Conservation (phyloP, 1,140 invertebrate species). For the Proales similis region DNA sequence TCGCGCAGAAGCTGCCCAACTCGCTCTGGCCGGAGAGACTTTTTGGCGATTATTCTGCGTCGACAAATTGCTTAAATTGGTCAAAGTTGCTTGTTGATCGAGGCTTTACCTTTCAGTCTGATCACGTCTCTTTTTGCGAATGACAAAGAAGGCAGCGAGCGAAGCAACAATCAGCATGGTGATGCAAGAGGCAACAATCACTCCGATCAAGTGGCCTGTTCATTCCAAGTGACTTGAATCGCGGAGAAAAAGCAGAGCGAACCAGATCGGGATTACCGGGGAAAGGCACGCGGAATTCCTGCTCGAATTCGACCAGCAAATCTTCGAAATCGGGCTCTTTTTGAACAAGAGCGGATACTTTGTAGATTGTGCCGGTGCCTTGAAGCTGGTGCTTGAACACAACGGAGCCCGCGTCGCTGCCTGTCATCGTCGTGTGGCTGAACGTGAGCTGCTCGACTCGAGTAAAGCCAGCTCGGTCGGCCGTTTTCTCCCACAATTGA, state of each 20-base stretch:
- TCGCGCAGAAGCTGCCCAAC: constrained; percentile 3
- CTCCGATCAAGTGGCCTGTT: neutral
- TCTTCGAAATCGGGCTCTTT: too few species aligned
- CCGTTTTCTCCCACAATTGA: too few species aligned
- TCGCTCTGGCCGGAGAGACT: neutral
- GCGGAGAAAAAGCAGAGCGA: neutral
- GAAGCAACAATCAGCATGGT: neutral
- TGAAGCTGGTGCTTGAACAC: too few species aligned
- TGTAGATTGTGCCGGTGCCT: too few species aligned
- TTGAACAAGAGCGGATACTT: too few species aligned
- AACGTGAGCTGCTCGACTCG: too few species aligned
- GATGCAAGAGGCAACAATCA: neutral
- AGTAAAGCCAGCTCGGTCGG: too few species aligned
- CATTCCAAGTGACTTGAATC: neutral
- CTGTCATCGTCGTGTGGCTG: too few species aligned
- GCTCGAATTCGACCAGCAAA: too few species aligned
- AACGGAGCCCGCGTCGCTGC: too few species aligned
- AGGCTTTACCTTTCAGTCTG: neutral
- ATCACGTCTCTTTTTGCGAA: neutral
- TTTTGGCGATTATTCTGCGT: too few species aligned
- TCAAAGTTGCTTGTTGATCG: neutral
- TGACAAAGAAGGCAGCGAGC: neutral
- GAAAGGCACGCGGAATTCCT: constrained; percentile 8
- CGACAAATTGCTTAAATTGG: neutral
- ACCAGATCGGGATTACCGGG: neutral